Base-by-base conservation (phyloP, 2,113 vertebrate species). In the Arenaria interpres region DNA sequence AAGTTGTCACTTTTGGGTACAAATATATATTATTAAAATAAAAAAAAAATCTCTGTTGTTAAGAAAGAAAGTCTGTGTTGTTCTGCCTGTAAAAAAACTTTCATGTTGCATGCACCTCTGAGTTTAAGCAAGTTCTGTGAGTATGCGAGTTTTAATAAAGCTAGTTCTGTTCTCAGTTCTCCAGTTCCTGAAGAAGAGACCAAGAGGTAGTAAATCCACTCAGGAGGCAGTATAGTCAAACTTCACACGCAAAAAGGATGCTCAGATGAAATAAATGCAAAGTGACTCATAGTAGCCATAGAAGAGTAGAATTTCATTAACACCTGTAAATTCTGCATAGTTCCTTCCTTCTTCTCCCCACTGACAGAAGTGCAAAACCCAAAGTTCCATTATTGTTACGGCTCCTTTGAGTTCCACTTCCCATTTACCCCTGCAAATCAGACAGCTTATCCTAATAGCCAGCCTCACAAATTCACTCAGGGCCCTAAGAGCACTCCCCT, bases 91-190 rank as follows among this genome's bases (percentile, higher is more conserved):
- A 68, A 92, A 73, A 46, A 71, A 93, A 28, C 16, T 83, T 83
- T 16, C 21, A 68, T 0, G 0, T 13, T 54, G 43, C 22, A 30
- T 6, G 4, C 18, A n/a, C 19, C 25, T 68, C 67, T 68, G 21
- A 10, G n/a, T 68, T 82, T 64, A 56, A 72, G 32, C 20, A 69
- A 74, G 46, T 57, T 82, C 51, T 64, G 24, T 80, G 33, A 24
- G 10, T 6, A 3, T 5, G 0, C 25, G 35, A 86, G 37, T 15
- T 82, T 72, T 68, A 57, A 69, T 59, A 20, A 78, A 79, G 17
- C 25, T 67, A 11, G 60, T 86, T 69, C 46, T 93, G 24, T 63
- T 67, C 59, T 66, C 62, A 54, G 25, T 68, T 80, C 7, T 20
- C 16, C 51, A 66, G 1, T 35, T 86, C 76, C 64, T 74, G 67